Conservation (phyloP, 2,113 vertebrate genomes). For the Tor tambroides region DNA sequence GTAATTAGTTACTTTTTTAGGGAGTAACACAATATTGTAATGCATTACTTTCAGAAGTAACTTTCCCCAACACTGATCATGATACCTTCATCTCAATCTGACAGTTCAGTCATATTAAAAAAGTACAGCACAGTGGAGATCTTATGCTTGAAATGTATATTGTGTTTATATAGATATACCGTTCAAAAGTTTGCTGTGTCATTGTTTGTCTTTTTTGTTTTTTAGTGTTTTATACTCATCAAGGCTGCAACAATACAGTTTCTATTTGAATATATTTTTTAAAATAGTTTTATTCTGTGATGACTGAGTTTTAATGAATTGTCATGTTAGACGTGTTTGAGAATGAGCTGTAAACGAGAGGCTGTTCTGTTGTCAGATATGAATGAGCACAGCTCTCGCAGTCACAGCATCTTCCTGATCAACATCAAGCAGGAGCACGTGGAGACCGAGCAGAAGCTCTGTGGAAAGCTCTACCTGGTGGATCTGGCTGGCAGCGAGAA, state of each 20-base stretch:
- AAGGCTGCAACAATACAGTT: not conserved
- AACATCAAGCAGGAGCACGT: constrained; percentile 97
- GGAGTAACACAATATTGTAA: no score
- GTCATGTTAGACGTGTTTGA: not conserved
- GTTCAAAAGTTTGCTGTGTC: no score
- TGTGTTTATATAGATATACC: not conserved
- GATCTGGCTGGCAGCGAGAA: constrained; percentile 95
- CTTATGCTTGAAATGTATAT: not conserved
- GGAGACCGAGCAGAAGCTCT: constrained; percentile 93
- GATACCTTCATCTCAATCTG: not conserved
- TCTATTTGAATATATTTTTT: no score
- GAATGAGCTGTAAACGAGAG: not conserved
- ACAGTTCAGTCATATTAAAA: not conserved
- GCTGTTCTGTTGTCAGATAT: constrained; percentile 79
- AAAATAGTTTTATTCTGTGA: no score
- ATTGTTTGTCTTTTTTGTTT: no score
- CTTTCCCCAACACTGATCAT: no score
- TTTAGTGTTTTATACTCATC: no score
- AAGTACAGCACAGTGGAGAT: not conserved
- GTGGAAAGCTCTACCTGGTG: constrained; percentile 93
- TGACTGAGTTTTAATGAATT: no score
- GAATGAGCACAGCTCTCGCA: constrained; percentile 96
- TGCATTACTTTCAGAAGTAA: no score
- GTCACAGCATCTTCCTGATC: constrained; percentile 97
- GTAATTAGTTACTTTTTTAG: no score